Base-by-base conservation (phyloP, 1,140 invertebrate species). In the Magallana angulata region DNA sequence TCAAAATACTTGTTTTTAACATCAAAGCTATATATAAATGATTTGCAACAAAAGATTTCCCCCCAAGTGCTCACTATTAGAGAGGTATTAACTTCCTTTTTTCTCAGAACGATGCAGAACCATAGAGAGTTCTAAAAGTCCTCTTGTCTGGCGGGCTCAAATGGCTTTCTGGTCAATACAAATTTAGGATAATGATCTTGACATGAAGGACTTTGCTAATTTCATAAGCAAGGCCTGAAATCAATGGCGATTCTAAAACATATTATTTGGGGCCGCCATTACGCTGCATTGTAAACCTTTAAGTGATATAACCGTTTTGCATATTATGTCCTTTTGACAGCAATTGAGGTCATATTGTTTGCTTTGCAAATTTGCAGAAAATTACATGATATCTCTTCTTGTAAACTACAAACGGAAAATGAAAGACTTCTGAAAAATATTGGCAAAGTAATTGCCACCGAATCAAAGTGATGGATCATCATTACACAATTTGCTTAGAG, bases 131-230 rank as follows among this genome's bases (percentile, higher is more conserved):
- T 64, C 60, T 18, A 7, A 64, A 64, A 64, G 60, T 16, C 68
- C 7, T 48, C 36, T 48, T 48, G 36, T 48, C 36, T 48, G 36
- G 36, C 36, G 36, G 18, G 24, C 24, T 18, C 68, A 76, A 76
- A 76, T 76, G 24, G 36, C 68, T 30, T 30, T 30, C 18, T 76
- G 68, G 68, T 76, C 68, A 76, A 76, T 76, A 76, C 24, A 76
- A 76, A 76, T 76, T 76, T 36, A 30, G 18, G 68, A 76, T 76
- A 76, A 76, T 36, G 68, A 4, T 76, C 24, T 76, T 76, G 68
- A 76, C 68, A 76, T 76, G 68, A 30, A 76, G 68, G 68, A 76
- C 68, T 76, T 76, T 30, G 24, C 68, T 76, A 76, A 76, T 76
- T 76, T 76, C 36, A 76, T 76, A 76, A 76, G 68, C 36, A 30